Percentiles rank a stretch among this genome's conserved stretches.
Evolutionary conservation across 2,113 vertebrate species (phyloP).

Genomic region (Epinephelus cyanopodus): DNA sequence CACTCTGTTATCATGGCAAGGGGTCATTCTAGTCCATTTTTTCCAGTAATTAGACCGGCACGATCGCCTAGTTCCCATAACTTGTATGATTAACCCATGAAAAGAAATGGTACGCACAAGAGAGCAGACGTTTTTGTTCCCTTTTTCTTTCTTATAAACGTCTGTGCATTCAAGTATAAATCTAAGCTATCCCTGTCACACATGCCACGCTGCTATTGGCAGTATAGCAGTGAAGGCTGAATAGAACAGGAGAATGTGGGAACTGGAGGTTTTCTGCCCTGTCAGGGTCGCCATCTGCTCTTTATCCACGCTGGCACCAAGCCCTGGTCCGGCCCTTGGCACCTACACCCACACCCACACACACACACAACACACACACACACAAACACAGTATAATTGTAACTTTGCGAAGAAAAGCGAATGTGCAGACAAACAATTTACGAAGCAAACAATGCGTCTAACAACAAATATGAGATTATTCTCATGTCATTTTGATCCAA

Average conservation of each 20-base stretch:
- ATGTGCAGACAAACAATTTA: constrained; percentile 18
- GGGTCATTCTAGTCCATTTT: constrained; percentile 7
- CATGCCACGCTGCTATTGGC: constrained; percentile 67
- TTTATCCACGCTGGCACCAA: constrained; percentile 77
- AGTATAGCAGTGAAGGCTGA: constrained; percentile 67
- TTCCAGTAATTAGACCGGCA: constrained; percentile 1
- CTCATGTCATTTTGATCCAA: constrained; percentile 4
- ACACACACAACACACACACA: constrained; percentile 9
- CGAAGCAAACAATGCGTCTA: not conserved
- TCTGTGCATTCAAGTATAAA: constrained; percentile 70
- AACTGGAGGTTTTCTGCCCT: constrained; percentile 71
- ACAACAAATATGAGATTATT: not conserved
- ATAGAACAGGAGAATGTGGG: constrained; percentile 73
- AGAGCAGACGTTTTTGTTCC: constrained; percentile 54
- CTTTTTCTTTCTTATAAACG: constrained; percentile 47
- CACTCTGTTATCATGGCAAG: not conserved
- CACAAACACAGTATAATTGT: constrained; percentile 58
- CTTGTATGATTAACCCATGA: constrained; percentile 57
- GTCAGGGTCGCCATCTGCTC: constrained; percentile 81
- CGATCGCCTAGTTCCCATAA: constrained; percentile 32
- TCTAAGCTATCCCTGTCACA: constrained; percentile 54
- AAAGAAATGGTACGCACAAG: constrained; percentile 55
- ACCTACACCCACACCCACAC: constrained; percentile 34
- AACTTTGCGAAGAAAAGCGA: constrained; percentile 47
- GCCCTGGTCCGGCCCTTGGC: constrained; percentile 71